Conservation (phyloP, 2,113 vertebrate species). For the Xiphorhynchus elegans region DNA sequence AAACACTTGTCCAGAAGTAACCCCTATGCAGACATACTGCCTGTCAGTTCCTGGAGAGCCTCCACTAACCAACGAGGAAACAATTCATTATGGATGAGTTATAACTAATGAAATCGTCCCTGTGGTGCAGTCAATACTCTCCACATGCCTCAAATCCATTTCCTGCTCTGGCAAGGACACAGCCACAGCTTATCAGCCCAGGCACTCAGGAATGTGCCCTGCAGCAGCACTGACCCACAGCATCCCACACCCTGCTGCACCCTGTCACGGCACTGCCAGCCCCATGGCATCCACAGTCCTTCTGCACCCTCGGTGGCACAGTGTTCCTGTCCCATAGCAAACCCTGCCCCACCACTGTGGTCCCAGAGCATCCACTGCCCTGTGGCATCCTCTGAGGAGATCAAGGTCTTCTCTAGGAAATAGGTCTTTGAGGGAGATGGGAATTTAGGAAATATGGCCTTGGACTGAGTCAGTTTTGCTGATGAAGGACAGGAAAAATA, state of each 20-base stretch:
- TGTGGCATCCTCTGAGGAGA: neutral
- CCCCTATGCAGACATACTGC: neutral
- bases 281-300: neutral
- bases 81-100: conserved; percentile 59
- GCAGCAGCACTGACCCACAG: neutral
- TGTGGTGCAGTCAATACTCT: conserved; percentile 42
- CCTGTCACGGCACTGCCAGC: neutral
- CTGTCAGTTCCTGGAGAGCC: conserved; percentile 46
- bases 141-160: neutral
- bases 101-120: conserved; percentile 48
- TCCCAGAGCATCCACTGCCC: neutral
- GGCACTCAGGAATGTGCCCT: neutral
- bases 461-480: neutral
- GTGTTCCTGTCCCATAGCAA: neutral
- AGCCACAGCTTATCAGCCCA: neutral
- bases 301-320: neutral
- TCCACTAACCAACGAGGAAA: conserved; percentile 13
- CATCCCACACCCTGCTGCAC: neutral
- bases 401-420: neutral
- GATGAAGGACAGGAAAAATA: neutral
- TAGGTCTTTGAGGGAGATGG: neutral
- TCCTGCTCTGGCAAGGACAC: conserved; percentile 34
- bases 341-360: too few species aligned
- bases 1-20: neutral
- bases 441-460: neutral